These are phyloP conservation scores for Enteromius trimaculatus DNA, from an alignment of 2,797 vertebrate genomes.

Conservation along the genomic window DNA sequence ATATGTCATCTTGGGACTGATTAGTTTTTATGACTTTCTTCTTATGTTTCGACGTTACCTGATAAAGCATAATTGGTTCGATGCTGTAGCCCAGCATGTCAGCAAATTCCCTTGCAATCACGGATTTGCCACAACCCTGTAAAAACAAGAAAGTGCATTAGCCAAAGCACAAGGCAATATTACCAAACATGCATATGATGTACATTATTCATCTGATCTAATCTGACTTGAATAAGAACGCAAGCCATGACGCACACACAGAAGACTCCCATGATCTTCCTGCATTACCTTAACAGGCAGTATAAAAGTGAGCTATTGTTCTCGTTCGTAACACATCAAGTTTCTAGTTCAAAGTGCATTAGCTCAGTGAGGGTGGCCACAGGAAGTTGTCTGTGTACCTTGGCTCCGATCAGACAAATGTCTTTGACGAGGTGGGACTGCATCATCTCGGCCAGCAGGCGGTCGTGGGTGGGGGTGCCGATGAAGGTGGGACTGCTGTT, in stretches of 20 bases:
- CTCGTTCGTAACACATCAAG: conserved; percentile 3
- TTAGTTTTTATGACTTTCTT: background rate
- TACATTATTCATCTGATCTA: conserved; percentile 8
- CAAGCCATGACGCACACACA: conserved; percentile 4
- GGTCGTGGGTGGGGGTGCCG: conserved; percentile 85
- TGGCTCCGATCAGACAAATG: conserved; percentile 93
- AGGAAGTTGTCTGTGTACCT: conserved; percentile 78
- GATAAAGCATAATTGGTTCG: conserved; percentile 95
- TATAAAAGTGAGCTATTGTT: conserved; percentile 29
- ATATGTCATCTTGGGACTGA: background rate
- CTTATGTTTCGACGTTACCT: conserved; percentile 77
- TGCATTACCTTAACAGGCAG: conserved; percentile 36
- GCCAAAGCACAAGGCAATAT: background rate
- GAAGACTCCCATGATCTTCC: background rate
- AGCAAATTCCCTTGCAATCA: conserved; percentile 90
- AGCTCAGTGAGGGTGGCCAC: conserved; percentile 8
- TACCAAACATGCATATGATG: background rate
- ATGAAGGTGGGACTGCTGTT: conserved; percentile 79
- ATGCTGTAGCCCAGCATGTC: conserved; percentile 87
- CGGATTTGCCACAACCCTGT: conserved; percentile 96
- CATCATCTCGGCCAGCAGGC: conserved; percentile 93
- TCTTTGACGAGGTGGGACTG: conserved; percentile 96
- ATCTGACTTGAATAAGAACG: conserved; percentile 21
- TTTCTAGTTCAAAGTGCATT: conserved; percentile 32
- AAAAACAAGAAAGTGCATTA: conserved; percentile 50